Base-by-base conservation (phyloP, 2,797 vertebrate species). In the Moxostoma hubbsi region DNA sequence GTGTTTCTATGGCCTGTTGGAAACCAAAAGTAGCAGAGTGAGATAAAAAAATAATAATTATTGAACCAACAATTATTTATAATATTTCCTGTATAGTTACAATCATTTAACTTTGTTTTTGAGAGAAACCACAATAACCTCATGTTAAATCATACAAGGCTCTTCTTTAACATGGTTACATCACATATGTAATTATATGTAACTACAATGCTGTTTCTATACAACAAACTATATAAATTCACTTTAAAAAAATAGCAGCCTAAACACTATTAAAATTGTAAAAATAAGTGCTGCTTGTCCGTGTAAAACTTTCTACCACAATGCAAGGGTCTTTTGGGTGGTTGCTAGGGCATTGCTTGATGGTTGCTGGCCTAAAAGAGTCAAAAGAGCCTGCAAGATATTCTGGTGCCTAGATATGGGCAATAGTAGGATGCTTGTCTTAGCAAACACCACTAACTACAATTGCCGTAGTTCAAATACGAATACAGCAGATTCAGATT, bases 1-100 rank as follows among this genome's bases (percentile, higher is more conserved):
- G 96, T 97, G 88, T 96, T 96, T 71, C 93, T 77, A 47, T 99
- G 96, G 82, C 98, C 98, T 99, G 84, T 73, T 16, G 7, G 7
- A 36, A n/a, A 79, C 57, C n/a, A 70, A 71, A 5, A 76, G 45
- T 9, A 5, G 8, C 9, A 16, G 9, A 16, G 24, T 53, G 13
- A 24, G 15, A 57, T 11, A 1, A 7, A 24, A 53, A 51, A 68
- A 59, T 59, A 55, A 50, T n/a, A 53, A 16, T 1, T 50, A 50
- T 15, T 9, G 11, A 64, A 55, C 54, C 55, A 45, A 24, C 12
- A 69, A 57, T 57, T n/a, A 71, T 61, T 50, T 51, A 73, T 18
- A 5, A 50, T 24, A n/a, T 1, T 49, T 51, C 24, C 57, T 36
- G 7, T 12, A 62, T 24, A 36, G 57, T 15, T 7, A 61, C 16